phyloP scores from a whole-genome alignment of 2,797 vertebrate species.

The Arnoldichthys spilopterus region DNA sequence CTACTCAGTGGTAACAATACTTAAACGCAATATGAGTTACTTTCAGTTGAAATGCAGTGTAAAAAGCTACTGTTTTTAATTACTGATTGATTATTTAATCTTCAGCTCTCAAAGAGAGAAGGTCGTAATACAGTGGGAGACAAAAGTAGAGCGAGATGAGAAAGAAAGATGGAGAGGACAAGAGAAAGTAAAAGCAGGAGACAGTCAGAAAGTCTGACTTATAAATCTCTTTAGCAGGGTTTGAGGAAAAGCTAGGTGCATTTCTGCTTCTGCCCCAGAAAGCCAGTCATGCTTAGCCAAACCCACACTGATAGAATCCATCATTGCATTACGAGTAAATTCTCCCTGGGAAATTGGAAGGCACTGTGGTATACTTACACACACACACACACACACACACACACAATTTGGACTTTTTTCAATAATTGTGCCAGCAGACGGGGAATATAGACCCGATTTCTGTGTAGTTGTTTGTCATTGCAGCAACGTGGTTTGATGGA shows the following conservation, averaged over 20 bases:
- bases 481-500: constrained; percentile 42
- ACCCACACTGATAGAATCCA: constrained; percentile 70
- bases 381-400: constrained; percentile 30
- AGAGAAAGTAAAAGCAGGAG: neutral
- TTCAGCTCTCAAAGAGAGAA: neutral
- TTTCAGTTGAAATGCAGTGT: neutral
- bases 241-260: constrained; percentile 77
- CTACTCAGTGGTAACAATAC: neutral
- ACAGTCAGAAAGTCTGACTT: constrained; percentile 60
- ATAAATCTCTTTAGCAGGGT: constrained; percentile 87
- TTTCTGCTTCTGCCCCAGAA: constrained; percentile 81
- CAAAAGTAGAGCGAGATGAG: constrained; percentile 8
- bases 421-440: constrained; percentile 47
- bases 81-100: neutral
- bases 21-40: too few relatives aligned
- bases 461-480: constrained; percentile 49
- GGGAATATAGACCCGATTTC: constrained; percentile 43
- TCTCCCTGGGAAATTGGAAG: constrained; percentile 78
- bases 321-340: constrained; percentile 81
- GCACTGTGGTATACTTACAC: constrained; percentile 49
- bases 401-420: constrained; percentile 37
- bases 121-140: neutral
- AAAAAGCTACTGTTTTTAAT: neutral
- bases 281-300: constrained; percentile 83
- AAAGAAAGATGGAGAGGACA: neutral